Conservation (phyloP, 1,140 invertebrate genomes). For the Camponotus vicinus region DNA sequence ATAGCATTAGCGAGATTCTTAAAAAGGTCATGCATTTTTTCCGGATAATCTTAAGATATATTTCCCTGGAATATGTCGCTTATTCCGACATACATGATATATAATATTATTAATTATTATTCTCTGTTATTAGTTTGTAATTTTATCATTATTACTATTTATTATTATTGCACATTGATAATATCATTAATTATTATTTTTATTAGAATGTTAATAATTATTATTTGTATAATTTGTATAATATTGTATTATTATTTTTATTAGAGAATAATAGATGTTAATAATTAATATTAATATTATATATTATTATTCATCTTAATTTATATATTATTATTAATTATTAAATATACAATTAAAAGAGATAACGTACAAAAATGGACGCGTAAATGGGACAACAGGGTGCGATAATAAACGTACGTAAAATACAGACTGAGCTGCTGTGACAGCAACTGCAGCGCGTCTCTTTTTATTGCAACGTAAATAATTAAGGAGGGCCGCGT, state of each 20-base stretch:
- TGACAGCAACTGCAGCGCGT: neutral
- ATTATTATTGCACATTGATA: neutral
- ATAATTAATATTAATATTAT: neutral
- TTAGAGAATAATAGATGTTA: too few species aligned
- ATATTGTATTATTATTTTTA: neutral
- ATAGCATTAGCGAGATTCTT: neutral
- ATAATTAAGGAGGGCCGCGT: constrained; percentile 44
- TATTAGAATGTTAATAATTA: neutral
- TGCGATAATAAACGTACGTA: neutral
- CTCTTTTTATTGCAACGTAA: constrained; percentile 35
- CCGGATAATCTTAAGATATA: neutral
- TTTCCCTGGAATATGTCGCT: neutral
- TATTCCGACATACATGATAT: neutral
- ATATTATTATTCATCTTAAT: neutral
- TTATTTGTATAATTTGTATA: neutral
- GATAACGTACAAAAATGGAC: neutral
- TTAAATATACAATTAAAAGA: neutral
- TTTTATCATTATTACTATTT: neutral
- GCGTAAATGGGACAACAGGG: constrained; percentile 7
- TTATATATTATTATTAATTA: neutral
- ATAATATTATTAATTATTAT: neutral
- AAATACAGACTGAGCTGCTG: neutral
- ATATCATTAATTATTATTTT: too few species aligned
- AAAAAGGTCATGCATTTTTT: neutral
- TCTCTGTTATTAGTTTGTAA: neutral